Evolutionary conservation across 2,888 invertebrate species (phyloP).

Genomic region (Phengaris arion): DNA sequence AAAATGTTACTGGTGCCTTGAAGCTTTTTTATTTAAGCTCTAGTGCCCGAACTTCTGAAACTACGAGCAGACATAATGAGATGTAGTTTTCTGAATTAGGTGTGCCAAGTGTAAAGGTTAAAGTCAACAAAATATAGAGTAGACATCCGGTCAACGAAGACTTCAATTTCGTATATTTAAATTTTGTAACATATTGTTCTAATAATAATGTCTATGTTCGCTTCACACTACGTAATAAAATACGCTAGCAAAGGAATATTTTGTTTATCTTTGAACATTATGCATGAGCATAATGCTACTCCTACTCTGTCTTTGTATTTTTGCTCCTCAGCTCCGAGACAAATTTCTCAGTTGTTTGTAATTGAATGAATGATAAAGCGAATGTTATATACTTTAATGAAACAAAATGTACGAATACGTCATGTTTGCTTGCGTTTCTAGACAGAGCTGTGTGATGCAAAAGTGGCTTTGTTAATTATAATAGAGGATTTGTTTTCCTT

Average conservation of each 20-base stretch:
- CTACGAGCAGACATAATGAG: too few species aligned
- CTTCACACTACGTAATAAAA: neutral
- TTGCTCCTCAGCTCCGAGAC: neutral
- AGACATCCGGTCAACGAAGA: too few species aligned
- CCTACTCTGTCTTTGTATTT: neutral
- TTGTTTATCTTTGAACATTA: slow-evolving; percentile 2
- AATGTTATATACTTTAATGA: slow-evolving; percentile 1
- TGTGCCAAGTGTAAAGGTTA: too few species aligned
- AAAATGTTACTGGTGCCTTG: too few species aligned
- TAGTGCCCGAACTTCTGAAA: too few species aligned
- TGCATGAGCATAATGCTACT: neutral
- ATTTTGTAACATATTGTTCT: neutral
- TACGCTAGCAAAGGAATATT: neutral
- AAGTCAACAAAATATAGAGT: too few species aligned
- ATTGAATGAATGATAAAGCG: neutral
- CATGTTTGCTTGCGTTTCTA: neutral
- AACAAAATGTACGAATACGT: neutral
- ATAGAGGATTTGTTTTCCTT: too few species aligned
- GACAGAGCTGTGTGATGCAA: neutral
- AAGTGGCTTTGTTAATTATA: too few species aligned
- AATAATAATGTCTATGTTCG: too few species aligned
- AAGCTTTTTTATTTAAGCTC: too few species aligned
- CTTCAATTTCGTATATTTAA: neutral
- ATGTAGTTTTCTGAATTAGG: too few species aligned
- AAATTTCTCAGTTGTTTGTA: neutral